These are phyloP conservation scores for Melanotus villosus DNA, from an alignment of 2,888 invertebrate species.

Conservation along the genomic window DNA sequence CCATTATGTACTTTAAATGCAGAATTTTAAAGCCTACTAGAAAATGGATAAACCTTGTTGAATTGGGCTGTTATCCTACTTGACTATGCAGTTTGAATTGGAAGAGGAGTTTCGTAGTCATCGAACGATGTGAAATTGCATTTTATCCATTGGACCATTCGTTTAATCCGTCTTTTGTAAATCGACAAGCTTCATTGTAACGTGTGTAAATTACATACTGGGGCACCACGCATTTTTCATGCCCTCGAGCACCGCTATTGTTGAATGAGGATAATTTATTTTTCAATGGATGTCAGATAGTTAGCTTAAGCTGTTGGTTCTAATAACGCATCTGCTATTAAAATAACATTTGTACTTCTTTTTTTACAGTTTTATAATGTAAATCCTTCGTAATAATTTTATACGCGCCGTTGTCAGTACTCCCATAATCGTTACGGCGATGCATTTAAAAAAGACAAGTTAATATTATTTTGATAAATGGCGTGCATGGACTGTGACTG, in stretches of 20 bases:
- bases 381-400: conserved; percentile 4
- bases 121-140: conserved; percentile 39
- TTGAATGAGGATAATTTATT: conserved; percentile 50
- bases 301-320: not conserved
- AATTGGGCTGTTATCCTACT: conserved; percentile 32
- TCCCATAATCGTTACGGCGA: conserved; percentile 7
- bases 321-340: conserved; percentile 43
- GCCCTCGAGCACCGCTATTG: conserved; percentile 47
- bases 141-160: conserved; percentile 44
- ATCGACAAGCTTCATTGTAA: conserved; percentile 51
- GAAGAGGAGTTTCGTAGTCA: conserved; percentile 32
- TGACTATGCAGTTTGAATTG: conserved; percentile 31
- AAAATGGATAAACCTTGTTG: conserved; percentile 27
- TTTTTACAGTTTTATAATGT: not conserved
- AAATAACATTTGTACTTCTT: conserved; percentile 31
- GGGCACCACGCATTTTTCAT: conserved; percentile 54
- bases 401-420: conserved; percentile 6
- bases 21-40: not conserved
- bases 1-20: conserved; percentile 13
- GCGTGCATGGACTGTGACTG: conserved; percentile 47
- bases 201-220: conserved; percentile 55
- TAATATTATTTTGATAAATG: conserved; percentile 48
- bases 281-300: conserved; percentile 35
- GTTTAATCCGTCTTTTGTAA: conserved; percentile 52
- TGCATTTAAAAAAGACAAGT: conserved; percentile 42